Base-by-base conservation (phyloP, 2,797 vertebrate species). In the Pelodytes ibericus region DNA sequence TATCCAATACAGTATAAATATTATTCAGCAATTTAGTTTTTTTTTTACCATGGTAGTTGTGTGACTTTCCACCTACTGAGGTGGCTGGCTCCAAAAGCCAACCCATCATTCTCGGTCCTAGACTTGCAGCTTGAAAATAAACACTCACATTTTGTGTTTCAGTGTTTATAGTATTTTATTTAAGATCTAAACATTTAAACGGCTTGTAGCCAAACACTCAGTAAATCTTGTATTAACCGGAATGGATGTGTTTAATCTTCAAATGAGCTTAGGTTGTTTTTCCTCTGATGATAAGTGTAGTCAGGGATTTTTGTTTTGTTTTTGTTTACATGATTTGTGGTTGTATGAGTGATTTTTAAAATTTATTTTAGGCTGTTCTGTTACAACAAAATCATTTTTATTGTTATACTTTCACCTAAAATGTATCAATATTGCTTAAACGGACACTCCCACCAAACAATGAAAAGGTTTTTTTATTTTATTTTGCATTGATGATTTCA, bases 41-140 rank as follows among this genome's bases (percentile, higher is more conserved):
- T 53, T 16, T 53, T 22, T 77, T 6, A 47, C 74, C 30, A 56
- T 65, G 75, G 33, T 31, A 30, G 59, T 26, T 56, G 22, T 59
- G 8, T 20, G 3, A 24, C 63, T 39, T 59, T 77, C 44, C 49
- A 71, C 6, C 57, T 26, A 49, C 25, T 39, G 16, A 59, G 16
- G 11, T 4, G 15, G 13, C 2, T 22, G 5, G 33, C 16, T 9
- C 6, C 18, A 15, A 30, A 62, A 62, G 30, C 22, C 22, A 4
- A 24, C 58, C n/a, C 33, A 44, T 7, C 62, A 44, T 31, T 22
- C 31, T 13, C 18, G 26, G 58, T 10, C 13, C 10, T 49, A 2
- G 18, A 4, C n/a, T 64, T 24, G 11, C 20, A 15, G 13, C 33
- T 20, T 15, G 8, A 18, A 41, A 18, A 41, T 60, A 30, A 60